Evolutionary conservation across 1,140 invertebrate species (phyloP), one percentile per base, ranked within the genome.

Genomic region (Bombus superbus): DNA sequence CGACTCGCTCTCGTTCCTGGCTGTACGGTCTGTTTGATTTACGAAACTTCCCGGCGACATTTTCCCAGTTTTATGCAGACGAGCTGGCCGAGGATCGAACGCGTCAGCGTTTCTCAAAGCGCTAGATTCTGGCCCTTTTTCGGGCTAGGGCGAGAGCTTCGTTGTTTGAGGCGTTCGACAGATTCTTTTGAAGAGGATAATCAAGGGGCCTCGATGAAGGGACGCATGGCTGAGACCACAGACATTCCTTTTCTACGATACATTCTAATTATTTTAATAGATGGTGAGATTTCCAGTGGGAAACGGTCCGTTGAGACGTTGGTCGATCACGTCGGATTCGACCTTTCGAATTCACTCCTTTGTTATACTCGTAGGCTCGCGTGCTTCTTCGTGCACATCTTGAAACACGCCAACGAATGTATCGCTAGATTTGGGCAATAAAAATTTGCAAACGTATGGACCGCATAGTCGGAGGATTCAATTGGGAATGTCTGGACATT

Each of bases 41-140:
- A 77, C 72, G 59, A 77, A 83, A 83, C 81, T 83, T 75, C 44
- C 59, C 25, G 3, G 15, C 42, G 72, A 76, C 71, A 59, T 88
- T 85, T 59, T 35, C 77, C n/a, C 42, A 68, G 32, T 83, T 83
- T 83, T 77, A 83, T 77, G 44, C 81, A 76, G 72, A 75, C 28
- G n/a, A 35, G 32, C 28, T 44, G 42, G 42, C 22, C 18, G 10
- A 53, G 42, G 32, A 53, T 75, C 44, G 53, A 76, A 57, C 74
- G 74, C 25, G 47, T 76, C 74, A 76, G 74, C 53, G 74, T 76
- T 59, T 76, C 47, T 76, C 74, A 76, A 76, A 76, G 35, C 47
- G 18, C 10, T 1, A 11, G 32, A 18, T 76, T 40, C 42, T 22
- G 1, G 4, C 22, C 25, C 25, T 40, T 71, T 28, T 3, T 10